A percentile compares a stretch with the other conserved stretches of the same genome.
Conservation (phyloP, 1,140 invertebrate genomes). For the Aphaenogaster rudis region DNA sequence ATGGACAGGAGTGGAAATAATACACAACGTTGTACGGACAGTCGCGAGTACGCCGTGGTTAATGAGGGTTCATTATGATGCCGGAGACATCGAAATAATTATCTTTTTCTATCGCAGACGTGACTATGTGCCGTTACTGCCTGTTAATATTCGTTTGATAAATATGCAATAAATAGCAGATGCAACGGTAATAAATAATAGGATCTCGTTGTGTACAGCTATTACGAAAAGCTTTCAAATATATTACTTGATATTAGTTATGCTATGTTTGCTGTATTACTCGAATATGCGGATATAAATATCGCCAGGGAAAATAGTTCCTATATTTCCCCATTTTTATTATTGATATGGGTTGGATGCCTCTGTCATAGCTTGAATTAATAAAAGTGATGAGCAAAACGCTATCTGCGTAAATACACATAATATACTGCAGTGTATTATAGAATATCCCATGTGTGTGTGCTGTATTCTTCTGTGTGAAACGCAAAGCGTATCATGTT, state of each 20-base stretch:
- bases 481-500: not conserved
- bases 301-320: slow-evolving; percentile 9
- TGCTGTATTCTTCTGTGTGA: not conserved
- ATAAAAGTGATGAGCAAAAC: slow-evolving; percentile 40
- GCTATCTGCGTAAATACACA: not conserved
- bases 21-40: not conserved
- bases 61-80: slow-evolving; percentile 56
- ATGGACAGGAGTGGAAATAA: slow-evolving; percentile 53
- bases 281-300: not conserved
- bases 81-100: slow-evolving; percentile 54
- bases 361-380: slow-evolving; percentile 38
- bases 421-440: not conserved
- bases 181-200: slow-evolving; percentile 30
- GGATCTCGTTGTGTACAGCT: not conserved
- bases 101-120: slow-evolving; percentile 36
- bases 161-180: slow-evolving; percentile 18
- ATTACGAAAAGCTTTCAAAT: slow-evolving; percentile 24
- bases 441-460: not conserved
- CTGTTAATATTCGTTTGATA: slow-evolving; percentile 43
- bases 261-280: not conserved
- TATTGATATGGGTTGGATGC: slow-evolving; percentile 21
- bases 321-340: slow-evolving; percentile 20
- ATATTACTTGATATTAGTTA: slow-evolving; percentile 26
- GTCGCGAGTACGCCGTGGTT: slow-evolving; percentile 6
- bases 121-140: slow-evolving; percentile 37